Percentiles rank a stretch among this genome's conserved stretches.
Conservation (phyloP, 2,888 invertebrate genomes). For the Nezara viridula region DNA sequence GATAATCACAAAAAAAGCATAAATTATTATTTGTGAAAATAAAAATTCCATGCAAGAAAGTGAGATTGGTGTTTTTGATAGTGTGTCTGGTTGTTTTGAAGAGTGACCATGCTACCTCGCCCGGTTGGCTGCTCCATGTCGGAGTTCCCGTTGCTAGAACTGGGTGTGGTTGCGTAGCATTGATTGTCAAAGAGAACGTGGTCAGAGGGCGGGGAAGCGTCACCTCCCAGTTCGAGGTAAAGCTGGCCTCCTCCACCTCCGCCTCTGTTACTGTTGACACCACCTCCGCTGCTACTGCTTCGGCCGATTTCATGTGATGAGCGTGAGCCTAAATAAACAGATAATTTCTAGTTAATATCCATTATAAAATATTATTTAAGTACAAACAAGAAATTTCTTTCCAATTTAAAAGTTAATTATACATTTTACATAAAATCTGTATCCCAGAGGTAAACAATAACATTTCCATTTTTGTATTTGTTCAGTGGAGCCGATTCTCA, state of each 20-base stretch:
- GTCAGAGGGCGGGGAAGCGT: conserved; percentile 89
- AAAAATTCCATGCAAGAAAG: conserved; percentile 44
- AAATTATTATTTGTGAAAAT: conserved; percentile 9
- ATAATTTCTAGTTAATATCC: background rate
- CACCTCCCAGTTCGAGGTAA: conserved; percentile 81
- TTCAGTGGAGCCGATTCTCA: too few relatives aligned
- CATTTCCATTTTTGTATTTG: too few relatives aligned
- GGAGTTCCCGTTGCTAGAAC: conserved; percentile 92
- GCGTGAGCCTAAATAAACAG: conserved; percentile 70
- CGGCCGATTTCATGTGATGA: conserved; percentile 82
- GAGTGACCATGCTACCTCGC: conserved; percentile 58
- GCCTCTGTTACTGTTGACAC: conserved; percentile 70
- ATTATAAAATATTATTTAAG: background rate
- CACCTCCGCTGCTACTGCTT: conserved; percentile 60
- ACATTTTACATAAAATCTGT: background rate
- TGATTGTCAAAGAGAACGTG: conserved; percentile 95
- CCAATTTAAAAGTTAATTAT: background rate
- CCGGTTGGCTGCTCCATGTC: conserved; percentile 82
- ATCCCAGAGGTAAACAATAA: too few relatives aligned
- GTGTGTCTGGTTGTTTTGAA: conserved; percentile 48
- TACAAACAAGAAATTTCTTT: background rate
- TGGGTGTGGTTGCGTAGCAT: conserved; percentile 94
- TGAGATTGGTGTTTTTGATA: conserved; percentile 48
- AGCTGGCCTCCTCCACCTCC: conserved; percentile 73
- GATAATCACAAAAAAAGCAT: conserved; percentile 28